Evolutionary conservation across 2,113 vertebrate species (phyloP), one percentile per base, ranked within the genome.

Genomic region (Pluvialis apricaria): DNA sequence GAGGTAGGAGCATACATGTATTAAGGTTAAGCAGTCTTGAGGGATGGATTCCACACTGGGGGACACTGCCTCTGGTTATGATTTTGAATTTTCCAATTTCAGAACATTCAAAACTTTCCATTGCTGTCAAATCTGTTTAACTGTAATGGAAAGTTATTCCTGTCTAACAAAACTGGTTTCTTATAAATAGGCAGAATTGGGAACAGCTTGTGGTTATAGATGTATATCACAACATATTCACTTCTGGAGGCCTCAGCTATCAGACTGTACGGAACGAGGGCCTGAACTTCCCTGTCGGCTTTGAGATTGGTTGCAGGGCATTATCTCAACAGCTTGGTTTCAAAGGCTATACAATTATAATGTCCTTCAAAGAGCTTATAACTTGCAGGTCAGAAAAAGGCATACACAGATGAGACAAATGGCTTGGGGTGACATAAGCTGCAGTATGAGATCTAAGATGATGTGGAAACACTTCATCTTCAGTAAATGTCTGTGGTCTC

Each of bases 1-100:
- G 65, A 87, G 47, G 18, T 1, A 38, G 49, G 34, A 57, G 13
- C 28, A 92, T 66, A 34, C 0, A 0, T 44, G 55, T 29, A 11
- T 42, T 47, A 38, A 8, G 8, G 65, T 57, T 85, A 61, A 90
- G 62, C 65, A 61, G 21, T 34, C 73, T 57, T 20, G 0, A 73
- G 71, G 73, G 89, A 51, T 77, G 68, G 75, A 70, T 80, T 73
- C 62, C 76, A 38, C 1, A 4, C 42, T 52, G 26, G 24, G 36
- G 28, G 29, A 70, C 34, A 4, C 60, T 88, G 58, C 66, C 51
- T 66, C 52, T 86, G 45, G 29, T 88, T 88, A 58, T 72, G 15
- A 7, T 25, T 91, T 82, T 44, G 66, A 73, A 51, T 77, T 77
- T 82, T 57, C 75, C 44, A 6, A 11, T 82, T 94, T 82, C 54